Evolutionary conservation across 2,888 invertebrate genomes (phyloP), one percentile per base, ranked within the genome.

Genomic region (Volucella inflata): DNA sequence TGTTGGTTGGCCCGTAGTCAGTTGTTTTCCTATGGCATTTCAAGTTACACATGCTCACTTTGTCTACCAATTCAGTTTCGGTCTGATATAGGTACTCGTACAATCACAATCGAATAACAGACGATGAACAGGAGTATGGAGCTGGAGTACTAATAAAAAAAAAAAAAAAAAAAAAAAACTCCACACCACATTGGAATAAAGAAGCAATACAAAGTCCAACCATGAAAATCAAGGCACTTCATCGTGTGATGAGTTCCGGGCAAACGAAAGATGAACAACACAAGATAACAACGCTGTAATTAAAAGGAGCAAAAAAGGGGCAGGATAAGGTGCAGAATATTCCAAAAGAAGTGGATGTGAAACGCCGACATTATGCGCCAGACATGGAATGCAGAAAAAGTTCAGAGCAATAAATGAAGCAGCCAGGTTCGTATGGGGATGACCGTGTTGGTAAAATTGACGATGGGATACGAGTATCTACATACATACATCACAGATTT

Each of bases 211-310:
- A 62, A 67, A 80, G 80, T 67, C 75, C 76, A 76, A 85, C 76
- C 80, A 80, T 85, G 72, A 70, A 80, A 85, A 85, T 85, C 85
- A 80, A 80, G 85, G 80, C 85, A 85, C 85, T 85, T 85, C 85
- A 80, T 85, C 80, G 80, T 85, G 85, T 85, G 80, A 85, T 85
- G 85, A 85, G 85, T 85, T 80, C 85, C 80, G 85, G 80, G 80
- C 76, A 81, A 80, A 85, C 72, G 76, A 81, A 79, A 76, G 85
- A 85, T 85, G 85, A 85, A 72, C 85, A 85, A 80, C 80, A 85
- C 80, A 80, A 85, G 85, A 85, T 85, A 85, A 76, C 85, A 80
- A 68, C 44, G 72, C 68, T 80, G 85, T 80, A 85, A 85, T 85
- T 85, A 85, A 85, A 85, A 80, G 85, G 68, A 85, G 72, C 71